phyloP scores from a whole-genome alignment of 2,113 vertebrate species.

The Parotia lawesii region DNA sequence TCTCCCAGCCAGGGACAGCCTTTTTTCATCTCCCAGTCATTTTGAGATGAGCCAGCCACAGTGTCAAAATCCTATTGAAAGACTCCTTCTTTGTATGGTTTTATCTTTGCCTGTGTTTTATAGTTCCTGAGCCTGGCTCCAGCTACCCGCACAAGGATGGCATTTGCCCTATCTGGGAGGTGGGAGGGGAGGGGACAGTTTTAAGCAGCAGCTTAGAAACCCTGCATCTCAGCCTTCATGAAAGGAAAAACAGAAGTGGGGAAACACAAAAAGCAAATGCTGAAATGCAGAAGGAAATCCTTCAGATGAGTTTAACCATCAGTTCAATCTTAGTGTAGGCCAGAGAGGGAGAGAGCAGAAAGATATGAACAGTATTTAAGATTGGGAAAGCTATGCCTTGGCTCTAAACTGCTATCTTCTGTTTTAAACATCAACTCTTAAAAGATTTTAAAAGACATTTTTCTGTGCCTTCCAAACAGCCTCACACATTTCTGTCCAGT shows the following conservation, averaged over 20 bases:
- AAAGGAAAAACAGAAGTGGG: background rate
- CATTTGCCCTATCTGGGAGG: background rate
- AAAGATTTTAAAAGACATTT: background rate
- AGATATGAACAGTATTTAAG: background rate
- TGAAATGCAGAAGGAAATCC: background rate
- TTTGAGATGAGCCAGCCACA: background rate
- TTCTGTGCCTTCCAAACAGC: background rate
- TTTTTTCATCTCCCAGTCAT: conserved; percentile 21
- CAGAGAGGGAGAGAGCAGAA: background rate
- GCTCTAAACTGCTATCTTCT: background rate
- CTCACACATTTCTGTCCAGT: background rate
- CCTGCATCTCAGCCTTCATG: background rate
- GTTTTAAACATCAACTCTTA: background rate
- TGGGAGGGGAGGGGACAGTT: background rate
- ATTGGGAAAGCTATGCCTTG: background rate
- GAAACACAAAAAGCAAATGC: background rate
- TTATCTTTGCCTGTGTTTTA: background rate
- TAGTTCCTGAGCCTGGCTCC: background rate
- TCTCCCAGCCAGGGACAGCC: background rate
- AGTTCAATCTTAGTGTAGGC: background rate
- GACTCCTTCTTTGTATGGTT: background rate
- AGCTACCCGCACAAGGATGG: background rate
- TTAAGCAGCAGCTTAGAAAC: background rate
- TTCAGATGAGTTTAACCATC: background rate
- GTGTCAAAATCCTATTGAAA: background rate